Evolutionary conservation across 2,797 vertebrate species (phyloP), one percentile per base, ranked within the genome.

Genomic region (Coregonus sp.): DNA sequence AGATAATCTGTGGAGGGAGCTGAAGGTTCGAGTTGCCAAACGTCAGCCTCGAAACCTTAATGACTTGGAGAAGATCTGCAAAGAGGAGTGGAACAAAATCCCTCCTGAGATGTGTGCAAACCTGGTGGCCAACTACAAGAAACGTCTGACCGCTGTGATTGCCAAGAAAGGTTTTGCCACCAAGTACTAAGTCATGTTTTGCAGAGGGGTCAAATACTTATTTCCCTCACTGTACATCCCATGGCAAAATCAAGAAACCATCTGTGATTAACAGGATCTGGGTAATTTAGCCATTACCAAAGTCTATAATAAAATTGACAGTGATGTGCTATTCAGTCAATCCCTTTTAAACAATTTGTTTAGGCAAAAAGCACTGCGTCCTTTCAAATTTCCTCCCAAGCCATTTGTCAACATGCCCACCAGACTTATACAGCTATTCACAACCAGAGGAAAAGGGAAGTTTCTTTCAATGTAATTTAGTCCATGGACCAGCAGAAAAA

Each of bases 171-270:
- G 25, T 25, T 25, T 25, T 25, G 25, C 25, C 25, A 25, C 25
- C 25, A 25, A 25, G 25, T 25, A 25, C 25, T 25, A 25, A 25
- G 25, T 25, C 25, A 25, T 25, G 25, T 25, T 25, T 25, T 25
- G 1, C 25, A 25, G 25, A 25, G 25, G 25, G 25, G 25, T 25
- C 25, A 25, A 25, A 25, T 25, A 25, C 25, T 25, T 25, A 25
- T 25, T 25, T 25, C 25, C 25, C 25, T 25, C 25, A 25, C 25
- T 25, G 25, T 25, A 25, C 4, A 54, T 59, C 69, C 72, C 4
- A 51, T 68, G 47, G 80, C 77, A 65, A 72, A 79, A 35, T 78
- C 70, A 61, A 75, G 67, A 35, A 54, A n/a, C 5, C 18, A 63
- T 72, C 40, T 68, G 68, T 47, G 70, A 73, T 73, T 40, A 47